A percentile compares a stretch with the other conserved stretches of the same genome.
phyloP scores from a whole-genome alignment of 2,888 invertebrate species.

The Odontothrips loti region DNA sequence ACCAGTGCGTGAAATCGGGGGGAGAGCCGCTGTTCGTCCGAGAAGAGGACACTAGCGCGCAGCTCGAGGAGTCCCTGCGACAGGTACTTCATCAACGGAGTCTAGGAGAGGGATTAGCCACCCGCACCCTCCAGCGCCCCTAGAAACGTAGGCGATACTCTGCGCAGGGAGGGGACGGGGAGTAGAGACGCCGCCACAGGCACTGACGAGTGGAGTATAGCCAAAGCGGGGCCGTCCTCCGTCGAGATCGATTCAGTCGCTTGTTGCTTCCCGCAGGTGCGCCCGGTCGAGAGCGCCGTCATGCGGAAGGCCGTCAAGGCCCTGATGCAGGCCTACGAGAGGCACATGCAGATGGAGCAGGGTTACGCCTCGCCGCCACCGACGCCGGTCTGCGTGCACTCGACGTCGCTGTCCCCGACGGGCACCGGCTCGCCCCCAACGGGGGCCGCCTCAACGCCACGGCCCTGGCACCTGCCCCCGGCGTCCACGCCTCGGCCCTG shows the following conservation, averaged over 20 bases:
- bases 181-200: too few species aligned
- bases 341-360: slow-evolving; percentile 14
- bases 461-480: not conserved
- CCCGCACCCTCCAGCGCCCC: too few species aligned
- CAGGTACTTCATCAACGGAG: too few species aligned
- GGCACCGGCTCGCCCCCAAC: too few species aligned
- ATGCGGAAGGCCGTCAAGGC: slow-evolving; percentile 3
- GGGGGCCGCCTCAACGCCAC: not conserved
- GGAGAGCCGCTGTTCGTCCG: not conserved
- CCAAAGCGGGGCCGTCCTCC: too few species aligned
- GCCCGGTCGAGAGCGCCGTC: not conserved
- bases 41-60: not conserved
- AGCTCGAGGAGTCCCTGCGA: not conserved
- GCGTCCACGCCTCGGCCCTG: not conserved
- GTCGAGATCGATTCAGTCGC: too few species aligned
- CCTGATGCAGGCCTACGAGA: slow-evolving; percentile 16
- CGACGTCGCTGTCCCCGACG: not conserved
- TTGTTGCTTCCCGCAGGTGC: not conserved
- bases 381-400: not conserved
- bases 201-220: too few species aligned
- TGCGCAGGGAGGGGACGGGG: too few species aligned
- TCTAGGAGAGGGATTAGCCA: too few species aligned
- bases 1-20: not conserved
- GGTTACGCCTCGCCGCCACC: not conserved
- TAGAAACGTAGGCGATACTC: too few species aligned